Conservation (phyloP, 1,140 invertebrate species). For the Planococcus citri region DNA sequence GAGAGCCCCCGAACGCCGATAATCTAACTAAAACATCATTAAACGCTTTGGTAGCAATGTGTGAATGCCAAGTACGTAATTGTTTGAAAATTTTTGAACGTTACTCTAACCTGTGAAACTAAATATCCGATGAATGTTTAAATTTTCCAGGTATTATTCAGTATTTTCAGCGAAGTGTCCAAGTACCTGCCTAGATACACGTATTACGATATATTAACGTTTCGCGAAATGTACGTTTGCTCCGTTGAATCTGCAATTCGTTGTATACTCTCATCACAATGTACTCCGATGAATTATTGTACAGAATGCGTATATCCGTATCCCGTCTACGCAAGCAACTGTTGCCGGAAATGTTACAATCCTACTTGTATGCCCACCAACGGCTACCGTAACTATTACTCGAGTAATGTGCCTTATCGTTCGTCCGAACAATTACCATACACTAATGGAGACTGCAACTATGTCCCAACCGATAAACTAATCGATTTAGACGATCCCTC, state of each 20-base stretch:
- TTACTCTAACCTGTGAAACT: too few species aligned
- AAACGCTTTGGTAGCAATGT: conserved; percentile 75
- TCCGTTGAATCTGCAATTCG: conserved; percentile 34
- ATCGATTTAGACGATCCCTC: conserved; percentile 48
- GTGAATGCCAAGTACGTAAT: conserved; percentile 62
- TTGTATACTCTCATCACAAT: background rate
- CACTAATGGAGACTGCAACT: conserved; percentile 15
- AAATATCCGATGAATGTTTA: too few species aligned
- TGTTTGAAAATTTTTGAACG: conserved; percentile 28
- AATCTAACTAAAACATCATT: conserved; percentile 52
- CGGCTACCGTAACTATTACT: background rate
- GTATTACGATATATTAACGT: conserved; percentile 52
- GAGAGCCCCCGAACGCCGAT: conserved; percentile 36
- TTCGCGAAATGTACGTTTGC: conserved; percentile 49
- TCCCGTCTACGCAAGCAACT: background rate
- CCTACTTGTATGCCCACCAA: background rate
- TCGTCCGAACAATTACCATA: conserved; percentile 4
- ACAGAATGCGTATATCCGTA: background rate
- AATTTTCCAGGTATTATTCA: conserved; percentile 36
- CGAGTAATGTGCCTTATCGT: conserved; percentile 17
- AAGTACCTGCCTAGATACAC: conserved; percentile 37
- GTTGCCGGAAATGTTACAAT: background rate
- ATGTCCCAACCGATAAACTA: conserved; percentile 33
- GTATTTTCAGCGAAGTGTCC: conserved; percentile 45
- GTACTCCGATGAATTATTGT: background rate